These are phyloP conservation scores for Acanthosepion lycidas DNA, from an alignment of 2,888 invertebrate genomes.

Conservation along the genomic window DNA sequence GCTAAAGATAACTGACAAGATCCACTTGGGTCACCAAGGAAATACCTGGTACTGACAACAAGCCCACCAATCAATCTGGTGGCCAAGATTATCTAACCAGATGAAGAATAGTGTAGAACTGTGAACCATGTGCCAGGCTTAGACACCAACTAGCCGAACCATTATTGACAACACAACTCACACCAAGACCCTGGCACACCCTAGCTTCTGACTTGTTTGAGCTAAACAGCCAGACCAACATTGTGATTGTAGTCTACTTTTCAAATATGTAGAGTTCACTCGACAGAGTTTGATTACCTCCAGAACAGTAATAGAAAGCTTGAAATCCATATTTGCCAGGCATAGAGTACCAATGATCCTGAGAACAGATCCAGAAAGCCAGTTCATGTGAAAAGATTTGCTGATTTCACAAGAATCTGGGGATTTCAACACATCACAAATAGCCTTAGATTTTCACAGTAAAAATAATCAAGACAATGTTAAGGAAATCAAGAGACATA, in stretches of 20 bases:
- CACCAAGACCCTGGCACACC: neutral
- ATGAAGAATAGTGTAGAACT: neutral
- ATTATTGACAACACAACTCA: neutral
- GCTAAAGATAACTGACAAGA: neutral
- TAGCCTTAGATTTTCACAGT: neutral
- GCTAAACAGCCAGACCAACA: neutral
- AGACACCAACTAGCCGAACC: neutral
- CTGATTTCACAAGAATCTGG: neutral
- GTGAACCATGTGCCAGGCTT: neutral
- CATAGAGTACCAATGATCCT: neutral
- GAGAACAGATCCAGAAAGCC: neutral
- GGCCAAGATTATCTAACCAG: neutral
- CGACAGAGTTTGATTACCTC: too few relatives aligned
- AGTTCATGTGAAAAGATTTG: neutral
- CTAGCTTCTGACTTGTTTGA: neutral
- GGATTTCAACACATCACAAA: neutral
- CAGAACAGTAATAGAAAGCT: too few relatives aligned
- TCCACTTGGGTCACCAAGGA: neutral
- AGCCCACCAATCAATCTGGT: neutral
- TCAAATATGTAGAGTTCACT: neutral
- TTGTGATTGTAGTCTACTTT: neutral
- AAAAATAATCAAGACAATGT: neutral
- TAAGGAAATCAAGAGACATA: neutral
- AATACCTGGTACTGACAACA: neutral
- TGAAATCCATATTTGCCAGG: too few relatives aligned